Evolutionary conservation across 2,113 vertebrate species (phyloP), one percentile per base, ranked within the genome.

Genomic region (Callocephalon fimbriatum): DNA sequence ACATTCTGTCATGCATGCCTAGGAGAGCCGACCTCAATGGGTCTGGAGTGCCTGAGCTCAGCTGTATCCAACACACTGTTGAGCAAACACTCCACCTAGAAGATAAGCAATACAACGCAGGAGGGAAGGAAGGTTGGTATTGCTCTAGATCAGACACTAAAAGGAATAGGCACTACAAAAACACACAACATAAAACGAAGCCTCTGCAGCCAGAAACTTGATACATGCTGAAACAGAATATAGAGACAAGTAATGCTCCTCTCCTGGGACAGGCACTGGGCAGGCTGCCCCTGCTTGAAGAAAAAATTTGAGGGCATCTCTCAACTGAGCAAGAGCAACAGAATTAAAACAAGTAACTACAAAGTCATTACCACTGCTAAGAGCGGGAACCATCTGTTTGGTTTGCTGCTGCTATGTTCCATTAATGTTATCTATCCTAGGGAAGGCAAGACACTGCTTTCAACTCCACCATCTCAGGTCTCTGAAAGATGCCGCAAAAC

Each of bases 1-100:
- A 22, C 71, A 44, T 15, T 27, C 25, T 2, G 0, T 3, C 1
- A 1, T 61, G 74, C 2, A 0, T 7, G 54, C 19, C 45, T 2
- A 1, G 62, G 37, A 25, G 50, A 68, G 67, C 29, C 2, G 0
- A 74, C 45, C 63, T 88, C 56, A 29, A 1, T 0, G 31, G 72
- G 72, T 50, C 66, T 50, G 82, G 0, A 68, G 66, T 7, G 42
- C 76, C 48, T 1, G 61, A 48, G 58, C 54, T 75, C 85, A 82
- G 92, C 85, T 88, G 44, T 18, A 27, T 76, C 82, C 51, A 40
- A 66, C 71, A 32, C 0, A 0, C 38, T 31, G 51, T 27, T 71
- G 50, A 93, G 93, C 91, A 90, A 95, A 91, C 38, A 22, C 82
- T 66, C 63, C 88, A 79, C 68, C 88, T 63, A 51, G 47, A 54